Evolutionary conservation across 2,797 vertebrate species (phyloP), one percentile per base, ranked within the genome.

Genomic region (Anolis apletophallus): DNA sequence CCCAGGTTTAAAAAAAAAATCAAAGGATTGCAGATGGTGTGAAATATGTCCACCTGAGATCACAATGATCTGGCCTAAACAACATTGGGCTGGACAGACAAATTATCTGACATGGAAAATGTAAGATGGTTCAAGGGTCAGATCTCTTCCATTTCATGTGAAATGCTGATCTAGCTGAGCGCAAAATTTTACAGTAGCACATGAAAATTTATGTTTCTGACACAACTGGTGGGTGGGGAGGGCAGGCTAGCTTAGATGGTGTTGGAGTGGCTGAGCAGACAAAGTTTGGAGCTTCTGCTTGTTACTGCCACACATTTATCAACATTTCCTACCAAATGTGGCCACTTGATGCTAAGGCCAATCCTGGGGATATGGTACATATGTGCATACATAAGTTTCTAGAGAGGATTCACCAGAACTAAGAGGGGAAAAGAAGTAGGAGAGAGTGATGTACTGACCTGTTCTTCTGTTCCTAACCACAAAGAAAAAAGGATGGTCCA

Each of bases 401-500:
- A 17, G 36, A 5, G 10, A 80, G 26, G 1, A 88, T 1, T 68
- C 57, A 85, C 19, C 59, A 64, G 74, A 23, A 75, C 77, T 59
- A 74, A 76, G 0, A 6, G 5, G 46, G 46, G 78, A 59, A 29
- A 40, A 78, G 21, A 81, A 1, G 4, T 81, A 90, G 19, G 57
- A 52, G 23, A 26, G 32, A 54, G 23, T 80, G 29, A 23, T 19
- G 36, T 2, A 90, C 96, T 94, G 73, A 99, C 99, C 98, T 97
- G 98, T 98, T 95, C 94, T 98, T 91, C 97, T 97, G 90, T 97
- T 98, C 94, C 98, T 97, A 94, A 99, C 97, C 95, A 99, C 90
- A 84, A 99, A 99, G 95, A 99, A 98, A 95, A 99, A 99, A 0
- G 99, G 99, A 92, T 99, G 99, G 93, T 99, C 99, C 1, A 98